Evolutionary conservation across 2,888 invertebrate species (phyloP).

Genomic region (Eremobia ochroleuca): DNA sequence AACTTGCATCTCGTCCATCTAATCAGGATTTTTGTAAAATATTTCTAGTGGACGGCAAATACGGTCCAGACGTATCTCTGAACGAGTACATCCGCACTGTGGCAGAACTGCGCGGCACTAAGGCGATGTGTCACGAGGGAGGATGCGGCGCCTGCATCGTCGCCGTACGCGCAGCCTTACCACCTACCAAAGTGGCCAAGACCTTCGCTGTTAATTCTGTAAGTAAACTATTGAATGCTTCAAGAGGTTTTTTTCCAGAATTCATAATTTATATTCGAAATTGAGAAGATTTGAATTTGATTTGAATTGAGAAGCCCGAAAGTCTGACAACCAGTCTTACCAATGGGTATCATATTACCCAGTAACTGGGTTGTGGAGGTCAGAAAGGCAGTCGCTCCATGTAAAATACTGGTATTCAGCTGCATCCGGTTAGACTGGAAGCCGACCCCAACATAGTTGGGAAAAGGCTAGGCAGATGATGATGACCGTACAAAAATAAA

Average conservation of each 20-base stretch:
- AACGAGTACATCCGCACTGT: slow-evolving; percentile 91
- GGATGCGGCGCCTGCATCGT: slow-evolving; percentile 93
- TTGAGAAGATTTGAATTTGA: too few relatives aligned
- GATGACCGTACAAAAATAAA: background rate
- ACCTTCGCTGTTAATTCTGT: slow-evolving; percentile 92
- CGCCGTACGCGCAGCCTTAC: slow-evolving; percentile 83
- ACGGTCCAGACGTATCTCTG: slow-evolving; percentile 84
- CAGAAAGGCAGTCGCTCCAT: too few relatives aligned
- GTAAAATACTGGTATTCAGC: too few relatives aligned
- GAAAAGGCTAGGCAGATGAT: too few relatives aligned
- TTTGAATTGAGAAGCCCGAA: too few relatives aligned
- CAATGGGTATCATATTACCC: too few relatives aligned
- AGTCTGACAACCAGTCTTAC: too few relatives aligned
- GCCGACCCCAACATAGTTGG: too few relatives aligned
- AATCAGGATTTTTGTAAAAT: background rate
- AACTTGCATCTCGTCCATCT: background rate
- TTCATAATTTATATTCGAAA: background rate
- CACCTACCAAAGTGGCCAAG: slow-evolving; percentile 70
- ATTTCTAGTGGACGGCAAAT: slow-evolving; percentile 71
- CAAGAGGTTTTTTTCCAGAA: background rate
- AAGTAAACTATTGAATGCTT: slow-evolving; percentile 66
- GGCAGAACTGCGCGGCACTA: slow-evolving; percentile 92
- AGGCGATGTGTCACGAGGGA: slow-evolving; percentile 93
- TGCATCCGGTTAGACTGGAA: too few relatives aligned
- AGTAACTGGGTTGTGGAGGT: too few relatives aligned